Conservation (phyloP, 1,140 invertebrate genomes). For the Drosophila ironensis region DNA sequence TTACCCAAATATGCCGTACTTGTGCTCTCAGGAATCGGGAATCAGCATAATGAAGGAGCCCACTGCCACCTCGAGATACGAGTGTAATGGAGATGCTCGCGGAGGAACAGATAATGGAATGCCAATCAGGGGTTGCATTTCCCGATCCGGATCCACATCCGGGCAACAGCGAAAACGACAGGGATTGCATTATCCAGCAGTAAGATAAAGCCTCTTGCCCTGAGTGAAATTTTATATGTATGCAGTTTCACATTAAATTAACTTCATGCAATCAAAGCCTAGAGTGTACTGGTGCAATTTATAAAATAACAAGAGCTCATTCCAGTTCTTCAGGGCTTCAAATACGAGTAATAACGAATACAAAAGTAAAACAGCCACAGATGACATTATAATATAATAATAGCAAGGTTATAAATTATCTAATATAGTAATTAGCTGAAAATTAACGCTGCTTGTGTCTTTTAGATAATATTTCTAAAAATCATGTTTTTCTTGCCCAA, state of each 20-base stretch:
- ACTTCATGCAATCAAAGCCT: too few relatives aligned
- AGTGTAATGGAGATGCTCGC: slow-evolving; percentile 45
- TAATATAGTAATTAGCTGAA: too few relatives aligned
- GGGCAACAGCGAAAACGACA: slow-evolving; percentile 7
- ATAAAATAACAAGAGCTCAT: too few relatives aligned
- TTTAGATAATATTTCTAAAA: too few relatives aligned
- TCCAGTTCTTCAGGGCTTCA: too few relatives aligned
- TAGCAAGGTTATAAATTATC: too few relatives aligned
- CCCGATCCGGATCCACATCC: not conserved
- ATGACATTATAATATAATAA: too few relatives aligned
- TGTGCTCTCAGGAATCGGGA: slow-evolving; percentile 14
- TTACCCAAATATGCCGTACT: slow-evolving; percentile 30
- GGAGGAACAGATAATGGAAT: slow-evolving; percentile 50
- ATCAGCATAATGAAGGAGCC: slow-evolving; percentile 42
- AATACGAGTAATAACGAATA: too few relatives aligned
- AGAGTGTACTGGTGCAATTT: not conserved
- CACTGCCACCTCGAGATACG: not conserved
- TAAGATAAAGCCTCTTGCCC: not conserved
- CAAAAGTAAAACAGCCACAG: too few relatives aligned
- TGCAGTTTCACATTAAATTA: too few relatives aligned
- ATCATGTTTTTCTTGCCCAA: too few relatives aligned
- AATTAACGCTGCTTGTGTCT: too few relatives aligned
- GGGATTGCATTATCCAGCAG: slow-evolving; percentile 25
- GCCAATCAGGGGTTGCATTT: slow-evolving; percentile 45
- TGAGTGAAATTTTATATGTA: not conserved